Evolutionary conservation across 53 echinoderm and acorn worm species (phyloP), one percentile per base, ranked within the genome.

Genomic region (Echinarachnius parma): DNA sequence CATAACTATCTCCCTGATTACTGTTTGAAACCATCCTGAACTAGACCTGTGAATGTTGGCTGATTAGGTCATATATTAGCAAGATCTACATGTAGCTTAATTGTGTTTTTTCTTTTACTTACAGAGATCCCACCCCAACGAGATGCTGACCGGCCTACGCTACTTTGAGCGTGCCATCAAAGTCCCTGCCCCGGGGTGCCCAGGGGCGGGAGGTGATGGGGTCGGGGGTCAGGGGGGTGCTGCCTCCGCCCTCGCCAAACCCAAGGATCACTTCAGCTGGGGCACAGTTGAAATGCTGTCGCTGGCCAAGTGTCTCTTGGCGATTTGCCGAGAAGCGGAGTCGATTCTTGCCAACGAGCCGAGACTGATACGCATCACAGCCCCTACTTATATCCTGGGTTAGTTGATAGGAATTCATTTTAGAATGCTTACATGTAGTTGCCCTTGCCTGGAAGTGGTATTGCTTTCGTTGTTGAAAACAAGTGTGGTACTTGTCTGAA

Each of bases 331-430:
- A 54, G 90, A 90, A 9, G 90, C 76, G 22, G 77, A 90, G 60
- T 37, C 57, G 23, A 48, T 90, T 2, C 66, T 90, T 0, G 77
- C 80, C 4, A 75, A 77, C 9, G 90, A 90, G 65, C 77, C 85
- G 10, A 78, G 90, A 60, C 50, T 90, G 15, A 77, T 90, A 7
- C 64, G 37, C 21, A 45, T 90, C 32, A 86, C 31, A 35, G 90
- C 90, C 42, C 90, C 90, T n/a, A 78, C 90, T 9, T 90, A 90
- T 34, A 90, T 90, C 46, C 55, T 90, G 47, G 90, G 90, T 90
- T 37, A 72, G 85, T n/a, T n/a, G n/a, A n/a, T n/a, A n/a, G n/a
- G n/a, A n/a, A n/a, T n/a, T n/a, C n/a, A n/a, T n/a, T n/a, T n/a
- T n/a, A n/a, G n/a, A n/a, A n/a, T n/a, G n/a, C n/a, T n/a, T n/a